phyloP scores from a whole-genome alignment of 1,140 invertebrate species.

The Nasonia longicornis region DNA sequence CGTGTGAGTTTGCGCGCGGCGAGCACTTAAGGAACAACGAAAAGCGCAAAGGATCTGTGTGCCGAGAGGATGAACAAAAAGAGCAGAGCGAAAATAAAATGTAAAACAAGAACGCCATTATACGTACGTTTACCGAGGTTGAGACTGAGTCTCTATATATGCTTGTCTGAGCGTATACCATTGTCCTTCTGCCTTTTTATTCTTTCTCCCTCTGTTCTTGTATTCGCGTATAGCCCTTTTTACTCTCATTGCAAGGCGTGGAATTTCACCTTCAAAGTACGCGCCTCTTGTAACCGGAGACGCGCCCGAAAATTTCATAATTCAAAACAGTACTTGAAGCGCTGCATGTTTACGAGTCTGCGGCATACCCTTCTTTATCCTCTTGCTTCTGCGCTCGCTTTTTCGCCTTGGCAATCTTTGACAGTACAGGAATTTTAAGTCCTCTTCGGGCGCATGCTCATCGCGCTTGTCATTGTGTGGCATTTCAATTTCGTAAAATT shows the following conservation, averaged over 20 bases:
- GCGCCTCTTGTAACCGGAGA: conserved; percentile 13
- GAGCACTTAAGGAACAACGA: conserved; percentile 10
- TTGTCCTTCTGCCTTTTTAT: conserved; percentile 18
- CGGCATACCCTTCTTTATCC: background rate
- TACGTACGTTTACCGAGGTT: conserved; percentile 34
- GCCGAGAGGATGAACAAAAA: background rate
- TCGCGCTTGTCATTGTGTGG: too few relatives aligned
- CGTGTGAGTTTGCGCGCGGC: background rate
- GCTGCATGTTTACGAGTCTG: conserved; percentile 25
- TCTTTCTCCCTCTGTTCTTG: background rate
- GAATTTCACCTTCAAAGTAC: conserved; percentile 16
- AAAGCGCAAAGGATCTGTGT: background rate
- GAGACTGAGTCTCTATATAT: conserved; percentile 13
- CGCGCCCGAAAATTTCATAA: conserved; percentile 27
- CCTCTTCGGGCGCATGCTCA: too few relatives aligned
- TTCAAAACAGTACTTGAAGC: conserved; percentile 41
- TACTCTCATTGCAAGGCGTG: background rate
- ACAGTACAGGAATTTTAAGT: background rate
- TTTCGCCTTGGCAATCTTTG: background rate
- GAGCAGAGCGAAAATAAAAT: background rate
- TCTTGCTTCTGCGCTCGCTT: background rate
- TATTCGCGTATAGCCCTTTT: background rate
- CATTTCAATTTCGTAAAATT: too few relatives aligned
- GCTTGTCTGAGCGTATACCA: conserved; percentile 9
- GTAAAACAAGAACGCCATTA: conserved; percentile 33